Percentiles rank a stretch among this genome's conserved stretches.
phyloP scores from a whole-genome alignment of 1,140 invertebrate species.

The Drosophila sucinea region DNA sequence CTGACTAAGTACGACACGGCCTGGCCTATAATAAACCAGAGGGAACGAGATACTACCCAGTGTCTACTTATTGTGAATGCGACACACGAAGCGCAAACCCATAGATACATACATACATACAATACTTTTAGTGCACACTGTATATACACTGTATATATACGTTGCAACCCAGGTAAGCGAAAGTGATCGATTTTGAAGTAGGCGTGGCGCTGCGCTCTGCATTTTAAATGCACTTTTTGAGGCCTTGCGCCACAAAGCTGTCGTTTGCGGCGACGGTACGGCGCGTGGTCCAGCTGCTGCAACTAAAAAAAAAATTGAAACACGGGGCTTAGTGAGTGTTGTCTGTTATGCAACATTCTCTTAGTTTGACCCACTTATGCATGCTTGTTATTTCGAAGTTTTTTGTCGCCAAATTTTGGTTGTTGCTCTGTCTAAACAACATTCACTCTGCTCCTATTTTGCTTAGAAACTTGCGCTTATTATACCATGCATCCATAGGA shows the following conservation, averaged over 20 bases:
- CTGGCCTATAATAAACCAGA: not conserved
- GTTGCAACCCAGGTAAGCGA: slow-evolving; percentile 56
- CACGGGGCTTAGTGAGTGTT: slow-evolving; percentile 58
- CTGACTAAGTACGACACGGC: slow-evolving; percentile 8
- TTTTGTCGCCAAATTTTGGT: slow-evolving; percentile 57
- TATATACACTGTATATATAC: not conserved
- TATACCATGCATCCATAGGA: too few species aligned
- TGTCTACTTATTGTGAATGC: slow-evolving; percentile 42
- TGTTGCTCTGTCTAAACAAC: slow-evolving; percentile 50
- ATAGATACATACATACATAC: not conserved
- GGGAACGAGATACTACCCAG: slow-evolving; percentile 7
- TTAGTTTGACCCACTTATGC: slow-evolving; percentile 70
- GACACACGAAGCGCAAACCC: slow-evolving; percentile 45
- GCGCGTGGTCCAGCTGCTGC: slow-evolving; percentile 70
- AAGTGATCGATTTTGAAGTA: slow-evolving; percentile 80
- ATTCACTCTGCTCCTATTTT: slow-evolving; percentile 58
- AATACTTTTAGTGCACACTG: slow-evolving; percentile 19
- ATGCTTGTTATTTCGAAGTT: slow-evolving; percentile 44
- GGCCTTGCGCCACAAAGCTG: slow-evolving; percentile 57
- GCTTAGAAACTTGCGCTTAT: slow-evolving; percentile 14
- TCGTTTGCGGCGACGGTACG: slow-evolving; percentile 34
- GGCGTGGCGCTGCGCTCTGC: slow-evolving; percentile 60
- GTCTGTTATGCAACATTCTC: slow-evolving; percentile 78
- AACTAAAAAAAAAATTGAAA: slow-evolving; percentile 75
- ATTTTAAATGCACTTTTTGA: slow-evolving; percentile 47